phyloP scores from a whole-genome alignment of 2,888 invertebrate genomes.

The Clepsis dumicolana region DNA sequence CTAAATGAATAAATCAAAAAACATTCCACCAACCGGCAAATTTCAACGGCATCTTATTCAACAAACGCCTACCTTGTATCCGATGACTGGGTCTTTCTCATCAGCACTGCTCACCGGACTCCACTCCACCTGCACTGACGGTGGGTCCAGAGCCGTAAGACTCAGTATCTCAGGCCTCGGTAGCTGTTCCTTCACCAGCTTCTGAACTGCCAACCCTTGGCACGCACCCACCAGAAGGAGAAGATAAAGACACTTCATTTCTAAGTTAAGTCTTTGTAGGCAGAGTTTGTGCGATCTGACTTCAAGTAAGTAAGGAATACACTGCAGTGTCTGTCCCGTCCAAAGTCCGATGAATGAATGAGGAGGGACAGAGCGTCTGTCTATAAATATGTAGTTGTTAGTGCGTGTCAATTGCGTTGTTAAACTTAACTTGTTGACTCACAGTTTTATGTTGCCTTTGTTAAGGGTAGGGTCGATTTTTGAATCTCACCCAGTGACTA shows the following conservation, averaged over 20 bases:
- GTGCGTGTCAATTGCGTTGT: background rate
- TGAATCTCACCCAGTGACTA: too few species aligned
- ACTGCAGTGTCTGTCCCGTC: background rate
- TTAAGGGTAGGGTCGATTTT: too few species aligned
- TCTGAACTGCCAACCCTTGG: conserved; percentile 19
- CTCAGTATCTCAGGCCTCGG: conserved; percentile 30
- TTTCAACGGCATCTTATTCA: background rate
- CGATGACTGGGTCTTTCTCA: conserved; percentile 43
- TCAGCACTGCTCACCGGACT: conserved; percentile 34
- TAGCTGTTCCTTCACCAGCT: conserved; percentile 7
- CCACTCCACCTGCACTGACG: conserved; percentile 45
- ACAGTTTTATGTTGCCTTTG: background rate
- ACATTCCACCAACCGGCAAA: background rate
- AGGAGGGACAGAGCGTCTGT: background rate
- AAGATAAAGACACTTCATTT: conserved; percentile 18
- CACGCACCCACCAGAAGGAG: background rate
- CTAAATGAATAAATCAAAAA: too few species aligned
- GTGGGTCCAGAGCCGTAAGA: conserved; percentile 42
- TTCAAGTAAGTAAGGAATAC: too few species aligned
- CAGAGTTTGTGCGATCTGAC: too few species aligned
- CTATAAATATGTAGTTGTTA: background rate
- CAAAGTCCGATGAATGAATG: background rate
- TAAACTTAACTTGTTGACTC: background rate
- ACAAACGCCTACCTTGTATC: conserved; percentile 47
- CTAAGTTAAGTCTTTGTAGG: background rate